phyloP scores from a whole-genome alignment of 1,140 invertebrate species.

The Nephotettix cincticeps region DNA sequence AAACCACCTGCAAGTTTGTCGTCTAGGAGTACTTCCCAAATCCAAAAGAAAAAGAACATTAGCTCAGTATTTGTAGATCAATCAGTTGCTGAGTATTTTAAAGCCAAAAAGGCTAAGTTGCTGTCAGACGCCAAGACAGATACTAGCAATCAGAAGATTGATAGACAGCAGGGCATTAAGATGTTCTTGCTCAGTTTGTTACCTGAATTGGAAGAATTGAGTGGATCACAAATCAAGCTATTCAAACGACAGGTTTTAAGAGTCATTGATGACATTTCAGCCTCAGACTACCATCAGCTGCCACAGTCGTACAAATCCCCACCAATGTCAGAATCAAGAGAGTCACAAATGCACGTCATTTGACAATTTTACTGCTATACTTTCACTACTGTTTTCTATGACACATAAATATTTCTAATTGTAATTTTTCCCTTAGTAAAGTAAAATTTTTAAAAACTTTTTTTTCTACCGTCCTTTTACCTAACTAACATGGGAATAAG shows the following conservation, averaged over 20 bases:
- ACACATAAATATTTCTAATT: too few species aligned
- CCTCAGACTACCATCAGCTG: background rate
- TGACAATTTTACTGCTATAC: too few species aligned
- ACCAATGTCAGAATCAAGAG: too few species aligned
- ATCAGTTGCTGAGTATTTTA: constrained; percentile 39
- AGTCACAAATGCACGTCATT: too few species aligned
- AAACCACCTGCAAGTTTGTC: constrained; percentile 1
- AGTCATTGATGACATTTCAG: constrained; percentile 40
- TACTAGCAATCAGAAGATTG: constrained; percentile 31
- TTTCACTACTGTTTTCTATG: too few species aligned
- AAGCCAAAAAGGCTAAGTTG: constrained; percentile 38
- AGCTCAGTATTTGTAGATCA: constrained; percentile 36
- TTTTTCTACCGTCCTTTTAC: too few species aligned
- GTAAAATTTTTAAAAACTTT: too few species aligned
- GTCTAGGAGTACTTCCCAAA: constrained; percentile 8
- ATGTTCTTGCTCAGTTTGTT: constrained; percentile 41
- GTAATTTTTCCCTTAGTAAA: too few species aligned
- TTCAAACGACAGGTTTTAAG: constrained; percentile 37
- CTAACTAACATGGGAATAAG: too few species aligned
- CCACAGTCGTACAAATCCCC: too few species aligned
- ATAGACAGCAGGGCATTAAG: constrained; percentile 36
- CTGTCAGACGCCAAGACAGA: constrained; percentile 22
- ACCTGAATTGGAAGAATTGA: constrained; percentile 40
- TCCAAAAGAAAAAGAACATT: constrained; percentile 25
- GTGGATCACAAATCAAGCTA: constrained; percentile 38